Evolutionary conservation across 2,888 invertebrate genomes (phyloP).

Genomic region (Callyntrura sp.): DNA sequence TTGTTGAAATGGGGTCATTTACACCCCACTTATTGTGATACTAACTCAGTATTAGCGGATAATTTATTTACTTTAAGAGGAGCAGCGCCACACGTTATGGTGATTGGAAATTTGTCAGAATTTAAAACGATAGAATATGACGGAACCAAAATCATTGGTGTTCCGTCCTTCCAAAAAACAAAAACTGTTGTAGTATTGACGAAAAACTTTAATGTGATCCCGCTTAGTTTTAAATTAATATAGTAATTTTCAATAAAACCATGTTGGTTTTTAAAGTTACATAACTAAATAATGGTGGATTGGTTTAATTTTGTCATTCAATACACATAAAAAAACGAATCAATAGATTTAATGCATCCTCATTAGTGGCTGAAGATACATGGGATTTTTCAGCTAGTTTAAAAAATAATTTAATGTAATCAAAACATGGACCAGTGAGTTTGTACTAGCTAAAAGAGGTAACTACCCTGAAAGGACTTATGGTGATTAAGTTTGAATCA

Average conservation of each 20-base stretch:
- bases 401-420: no score
- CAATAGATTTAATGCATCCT: no score
- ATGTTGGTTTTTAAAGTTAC: no score
- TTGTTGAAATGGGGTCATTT: constrained; percentile 78
- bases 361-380: no score
- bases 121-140: constrained; percentile 72
- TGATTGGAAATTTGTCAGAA: constrained; percentile 68
- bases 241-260: constrained; percentile 2
- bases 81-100: constrained; percentile 72
- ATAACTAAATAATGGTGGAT: no score
- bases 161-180: constrained; percentile 77
- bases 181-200: constrained; percentile 70
- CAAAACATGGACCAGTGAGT: background rate
- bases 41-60: constrained; percentile 53
- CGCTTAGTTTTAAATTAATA: constrained; percentile 70
- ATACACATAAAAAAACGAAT: no score
- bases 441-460: no score
- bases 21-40: constrained; percentile 67
- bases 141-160: constrained; percentile 73
- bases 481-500: no score
- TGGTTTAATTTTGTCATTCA: no score
- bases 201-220: constrained; percentile 72
- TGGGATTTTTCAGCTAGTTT: no score
- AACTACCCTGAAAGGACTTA: no score
- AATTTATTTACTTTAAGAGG: constrained; percentile 64